Conservation (phyloP, 2,888 invertebrate species). For the Erannis defoliaria region DNA sequence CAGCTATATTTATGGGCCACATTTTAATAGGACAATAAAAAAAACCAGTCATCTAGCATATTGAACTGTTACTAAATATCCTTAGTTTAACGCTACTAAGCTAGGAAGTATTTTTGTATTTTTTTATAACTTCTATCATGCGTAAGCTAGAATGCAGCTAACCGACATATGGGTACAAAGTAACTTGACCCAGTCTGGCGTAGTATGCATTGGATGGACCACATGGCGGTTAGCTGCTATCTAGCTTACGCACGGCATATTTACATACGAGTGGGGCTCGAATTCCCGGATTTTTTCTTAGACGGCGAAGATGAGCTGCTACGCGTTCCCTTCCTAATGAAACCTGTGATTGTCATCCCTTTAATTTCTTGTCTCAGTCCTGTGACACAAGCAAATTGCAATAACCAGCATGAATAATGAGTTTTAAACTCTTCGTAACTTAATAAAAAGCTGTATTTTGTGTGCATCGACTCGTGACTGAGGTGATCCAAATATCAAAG, state of each 20-base stretch:
- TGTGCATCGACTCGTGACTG: too few species aligned
- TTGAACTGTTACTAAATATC: too few species aligned
- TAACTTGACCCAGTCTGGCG: neutral
- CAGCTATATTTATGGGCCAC: too few species aligned
- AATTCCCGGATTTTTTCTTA: slow-evolving; percentile 32
- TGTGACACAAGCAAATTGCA: slow-evolving; percentile 36
- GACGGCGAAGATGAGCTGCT: slow-evolving; percentile 55
- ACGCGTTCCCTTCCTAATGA: slow-evolving; percentile 41
- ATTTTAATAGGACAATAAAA: too few species aligned
- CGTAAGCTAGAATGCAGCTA: neutral
- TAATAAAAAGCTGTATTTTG: too few species aligned
- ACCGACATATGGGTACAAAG: neutral
- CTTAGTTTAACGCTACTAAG: too few species aligned
- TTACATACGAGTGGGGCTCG: slow-evolving; percentile 48
- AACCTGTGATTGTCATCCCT: slow-evolving; percentile 55
- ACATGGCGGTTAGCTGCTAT: neutral
- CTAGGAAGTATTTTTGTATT: too few species aligned
- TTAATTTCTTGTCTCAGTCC: slow-evolving; percentile 65
- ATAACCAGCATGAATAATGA: neutral
- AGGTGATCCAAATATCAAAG: too few species aligned
- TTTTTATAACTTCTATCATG: neutral
- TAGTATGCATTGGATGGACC: neutral
- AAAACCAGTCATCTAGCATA: too few species aligned
- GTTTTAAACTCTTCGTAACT: too few species aligned
- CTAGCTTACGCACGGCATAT: slow-evolving; percentile 14